Percentiles rank a stretch among this genome's conserved stretches.
Conservation (phyloP, 2,113 vertebrate species). For the Mormoops blainvillei region DNA sequence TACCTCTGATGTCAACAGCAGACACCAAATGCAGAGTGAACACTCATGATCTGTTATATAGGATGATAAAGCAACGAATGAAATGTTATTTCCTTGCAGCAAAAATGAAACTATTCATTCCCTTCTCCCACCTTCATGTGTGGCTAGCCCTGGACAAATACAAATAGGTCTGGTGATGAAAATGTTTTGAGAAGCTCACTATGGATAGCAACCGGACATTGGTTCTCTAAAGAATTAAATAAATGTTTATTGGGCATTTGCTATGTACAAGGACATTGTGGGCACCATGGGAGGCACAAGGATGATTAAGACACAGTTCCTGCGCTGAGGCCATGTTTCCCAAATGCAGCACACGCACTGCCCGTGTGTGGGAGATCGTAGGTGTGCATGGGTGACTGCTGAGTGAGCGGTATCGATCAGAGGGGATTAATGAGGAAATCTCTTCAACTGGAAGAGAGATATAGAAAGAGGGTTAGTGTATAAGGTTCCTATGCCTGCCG, state of each 20-base stretch:
- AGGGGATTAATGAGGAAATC: not conserved
- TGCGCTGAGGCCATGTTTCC: not conserved
- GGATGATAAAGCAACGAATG: not conserved
- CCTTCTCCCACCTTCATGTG: not conserved
- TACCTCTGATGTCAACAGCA: not conserved
- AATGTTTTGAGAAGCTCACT: not conserved
- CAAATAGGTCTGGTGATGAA: not conserved
- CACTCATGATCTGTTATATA: not conserved
- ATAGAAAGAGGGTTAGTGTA: not conserved
- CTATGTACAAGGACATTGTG: not conserved
- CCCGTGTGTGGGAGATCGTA: not conserved
- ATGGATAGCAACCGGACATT: not conserved
- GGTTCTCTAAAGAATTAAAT: not conserved
- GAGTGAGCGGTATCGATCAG: not conserved
- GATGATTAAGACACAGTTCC: not conserved
- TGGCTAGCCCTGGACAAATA: conserved; percentile 29
- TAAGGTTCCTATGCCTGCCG: not conserved
- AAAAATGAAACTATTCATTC: conserved; percentile 35
- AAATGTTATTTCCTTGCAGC: conserved; percentile 31
- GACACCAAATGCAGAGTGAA: not conserved
- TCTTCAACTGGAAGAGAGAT: not conserved
- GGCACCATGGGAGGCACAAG: not conserved
- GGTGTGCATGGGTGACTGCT: fast-evolving
- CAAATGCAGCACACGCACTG: fast-evolving
- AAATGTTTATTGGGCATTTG: not conserved